Percentiles rank a stretch among this genome's conserved stretches.
phyloP scores from a whole-genome alignment of 2,797 vertebrate species.

The Australoheros facetus region DNA sequence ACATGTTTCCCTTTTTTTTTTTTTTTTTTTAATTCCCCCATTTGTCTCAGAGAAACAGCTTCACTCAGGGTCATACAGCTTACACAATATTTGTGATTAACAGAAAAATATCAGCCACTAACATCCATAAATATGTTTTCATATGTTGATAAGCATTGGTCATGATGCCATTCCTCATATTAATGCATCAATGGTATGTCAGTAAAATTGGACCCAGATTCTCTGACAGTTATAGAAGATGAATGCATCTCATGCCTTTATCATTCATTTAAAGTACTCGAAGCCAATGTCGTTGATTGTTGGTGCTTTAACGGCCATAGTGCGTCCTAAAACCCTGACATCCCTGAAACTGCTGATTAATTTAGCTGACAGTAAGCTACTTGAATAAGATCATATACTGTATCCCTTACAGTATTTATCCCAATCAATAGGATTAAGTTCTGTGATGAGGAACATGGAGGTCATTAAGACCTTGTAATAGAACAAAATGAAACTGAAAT shows the following conservation, averaged over 20 bases:
- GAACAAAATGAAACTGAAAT: neutral
- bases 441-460: neutral
- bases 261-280: neutral
- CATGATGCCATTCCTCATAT: neutral
- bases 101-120: neutral
- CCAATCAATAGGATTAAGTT: neutral
- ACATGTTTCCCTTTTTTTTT: neutral
- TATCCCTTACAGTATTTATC: fast-evolving
- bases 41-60: neutral
- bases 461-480: fast-evolving
- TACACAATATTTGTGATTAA: neutral
- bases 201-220: neutral
- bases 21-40: neutral
- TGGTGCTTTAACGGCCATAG: neutral
- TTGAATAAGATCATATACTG: neutral
- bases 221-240: neutral
- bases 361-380: fast-evolving
- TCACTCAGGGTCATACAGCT: no score
- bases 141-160: neutral
- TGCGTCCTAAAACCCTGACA: no score
- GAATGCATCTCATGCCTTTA: neutral
- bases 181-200: fast-evolving
- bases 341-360: neutral
- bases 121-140: neutral
- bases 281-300: neutral